Conservation (phyloP, 2,888 invertebrate species). For the Ceriagrion tenellum region DNA sequence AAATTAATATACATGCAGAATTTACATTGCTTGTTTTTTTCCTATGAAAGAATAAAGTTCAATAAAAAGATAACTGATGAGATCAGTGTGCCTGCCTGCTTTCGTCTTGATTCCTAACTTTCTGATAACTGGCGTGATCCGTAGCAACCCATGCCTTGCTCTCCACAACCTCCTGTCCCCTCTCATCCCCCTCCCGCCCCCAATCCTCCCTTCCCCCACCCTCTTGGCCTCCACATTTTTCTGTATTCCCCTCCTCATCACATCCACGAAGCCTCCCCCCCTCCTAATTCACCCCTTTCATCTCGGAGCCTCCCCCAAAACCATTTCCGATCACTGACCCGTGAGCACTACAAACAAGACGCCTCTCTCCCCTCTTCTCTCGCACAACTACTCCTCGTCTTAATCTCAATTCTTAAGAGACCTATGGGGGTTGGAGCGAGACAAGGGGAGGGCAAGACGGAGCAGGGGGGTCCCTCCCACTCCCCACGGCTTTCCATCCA, state of each 20-base stretch:
- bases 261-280: not conserved
- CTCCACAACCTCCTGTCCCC: not conserved
- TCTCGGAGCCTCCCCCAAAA: not conserved
- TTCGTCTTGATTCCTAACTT: not conserved
- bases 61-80: too few relatives aligned
- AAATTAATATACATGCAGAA: too few relatives aligned
- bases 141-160: not conserved
- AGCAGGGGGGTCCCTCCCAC: slow-evolving; percentile 10
- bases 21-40: too few relatives aligned
- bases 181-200: not conserved
- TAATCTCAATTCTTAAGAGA: slow-evolving; percentile 24
- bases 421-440: slow-evolving; percentile 19
- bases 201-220: not conserved
- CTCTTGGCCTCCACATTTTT: not conserved
- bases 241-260: not conserved
- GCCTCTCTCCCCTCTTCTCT: not conserved
- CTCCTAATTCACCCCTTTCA: slow-evolving; percentile 37
- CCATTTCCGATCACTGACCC: slow-evolving; percentile 66
- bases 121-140: not conserved
- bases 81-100: not conserved
- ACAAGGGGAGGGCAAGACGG: not conserved
- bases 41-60: too few relatives aligned
- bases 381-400: not conserved
- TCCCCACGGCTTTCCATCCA: not conserved
- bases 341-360: slow-evolving; percentile 54